Percentiles rank a stretch among this genome's conserved stretches.
Conservation (phyloP, 2,113 vertebrate species). For the Aleadryas rufinucha region DNA sequence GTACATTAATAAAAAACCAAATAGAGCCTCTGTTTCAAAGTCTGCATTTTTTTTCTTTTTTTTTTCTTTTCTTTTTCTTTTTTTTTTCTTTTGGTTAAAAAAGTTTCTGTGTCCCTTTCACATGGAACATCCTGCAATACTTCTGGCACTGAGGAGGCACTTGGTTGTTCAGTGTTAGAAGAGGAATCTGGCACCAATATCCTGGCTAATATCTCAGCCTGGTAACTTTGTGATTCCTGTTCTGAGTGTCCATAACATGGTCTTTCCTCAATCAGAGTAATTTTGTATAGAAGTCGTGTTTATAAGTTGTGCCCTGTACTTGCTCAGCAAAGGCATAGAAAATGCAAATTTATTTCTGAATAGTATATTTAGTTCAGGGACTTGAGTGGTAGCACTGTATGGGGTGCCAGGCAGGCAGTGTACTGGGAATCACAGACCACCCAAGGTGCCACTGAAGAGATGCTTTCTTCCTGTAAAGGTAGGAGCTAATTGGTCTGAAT, state of each 20-base stretch:
- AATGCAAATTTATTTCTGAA: background rate
- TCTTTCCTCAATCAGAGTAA: background rate
- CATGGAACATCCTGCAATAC: background rate
- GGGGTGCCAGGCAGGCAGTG: background rate
- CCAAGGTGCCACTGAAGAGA: background rate
- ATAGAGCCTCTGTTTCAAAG: background rate
- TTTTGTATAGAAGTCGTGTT: background rate
- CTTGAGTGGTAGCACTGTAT: background rate
- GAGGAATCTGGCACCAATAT: background rate
- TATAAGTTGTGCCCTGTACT: background rate
- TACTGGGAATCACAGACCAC: background rate
- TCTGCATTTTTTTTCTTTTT: accelerated
- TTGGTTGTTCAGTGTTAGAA: background rate
- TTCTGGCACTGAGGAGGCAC: background rate
- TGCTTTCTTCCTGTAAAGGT: background rate
- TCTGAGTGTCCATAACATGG: background rate
- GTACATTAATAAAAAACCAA: background rate
- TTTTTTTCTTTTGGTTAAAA: background rate
- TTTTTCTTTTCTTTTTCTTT: background rate
- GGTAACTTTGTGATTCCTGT: background rate
- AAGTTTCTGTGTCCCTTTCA: background rate
- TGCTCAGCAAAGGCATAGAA: background rate
- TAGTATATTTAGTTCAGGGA: background rate
- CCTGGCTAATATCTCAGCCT: background rate
- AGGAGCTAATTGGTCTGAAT: background rate